A percentile compares a stretch with the other conserved stretches of the same genome.
Evolutionary conservation across 2,113 vertebrate genomes (phyloP).

Genomic region (Archocentrus centrarchus): DNA sequence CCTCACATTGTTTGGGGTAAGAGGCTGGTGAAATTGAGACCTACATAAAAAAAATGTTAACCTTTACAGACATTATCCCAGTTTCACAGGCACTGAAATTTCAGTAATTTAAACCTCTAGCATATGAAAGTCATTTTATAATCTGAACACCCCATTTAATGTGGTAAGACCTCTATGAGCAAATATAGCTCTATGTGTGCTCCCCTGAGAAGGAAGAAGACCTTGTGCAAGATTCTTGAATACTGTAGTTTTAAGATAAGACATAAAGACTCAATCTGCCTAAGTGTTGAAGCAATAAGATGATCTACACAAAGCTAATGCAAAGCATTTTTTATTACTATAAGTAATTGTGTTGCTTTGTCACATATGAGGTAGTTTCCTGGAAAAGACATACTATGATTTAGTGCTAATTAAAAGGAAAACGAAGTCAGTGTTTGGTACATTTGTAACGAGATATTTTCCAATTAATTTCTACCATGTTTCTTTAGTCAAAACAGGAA

Average conservation of each 20-base stretch:
- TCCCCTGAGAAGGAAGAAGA: constrained; percentile 36
- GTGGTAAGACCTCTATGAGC: constrained; percentile 51
- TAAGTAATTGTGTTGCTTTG: neutral
- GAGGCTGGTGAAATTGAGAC: constrained; percentile 49
- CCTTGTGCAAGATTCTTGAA: constrained; percentile 17
- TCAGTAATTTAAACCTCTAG: constrained; percentile 45
- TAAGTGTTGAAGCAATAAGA: neutral
- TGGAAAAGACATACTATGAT: neutral
- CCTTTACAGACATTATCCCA: constrained; percentile 54
- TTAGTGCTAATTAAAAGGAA: neutral
- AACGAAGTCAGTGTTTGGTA: neutral
- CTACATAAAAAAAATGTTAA: constrained; percentile 33
- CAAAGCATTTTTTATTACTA: neutral
- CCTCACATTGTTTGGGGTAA: constrained; percentile 37
- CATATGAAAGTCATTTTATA: constrained; percentile 54
- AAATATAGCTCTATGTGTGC: constrained; percentile 7
- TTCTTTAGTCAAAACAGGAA: neutral
- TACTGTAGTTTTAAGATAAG: neutral
- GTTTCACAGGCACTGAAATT: constrained; percentile 41
- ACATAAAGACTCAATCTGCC: neutral
- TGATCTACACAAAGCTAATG: neutral
- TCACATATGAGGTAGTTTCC: neutral
- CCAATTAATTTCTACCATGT: neutral
- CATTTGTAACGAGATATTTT: neutral
- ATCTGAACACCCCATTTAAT: constrained; percentile 28